Conservation (phyloP, 1,140 invertebrate genomes). For the Nomia melanderi region DNA sequence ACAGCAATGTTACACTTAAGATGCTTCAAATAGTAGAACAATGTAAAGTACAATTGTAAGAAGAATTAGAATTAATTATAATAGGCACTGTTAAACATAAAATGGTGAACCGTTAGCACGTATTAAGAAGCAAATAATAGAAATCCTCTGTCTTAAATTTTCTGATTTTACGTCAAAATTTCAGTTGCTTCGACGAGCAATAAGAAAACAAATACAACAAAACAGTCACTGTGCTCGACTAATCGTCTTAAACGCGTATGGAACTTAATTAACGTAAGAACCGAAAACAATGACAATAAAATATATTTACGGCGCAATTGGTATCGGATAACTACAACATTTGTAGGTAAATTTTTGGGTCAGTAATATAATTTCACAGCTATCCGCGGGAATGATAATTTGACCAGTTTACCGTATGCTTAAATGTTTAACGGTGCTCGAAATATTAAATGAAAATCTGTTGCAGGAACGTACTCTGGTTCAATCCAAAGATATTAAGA, state of each 20-base stretch:
- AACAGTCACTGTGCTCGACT: background rate
- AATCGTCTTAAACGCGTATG: background rate
- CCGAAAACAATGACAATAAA: constrained; percentile 1
- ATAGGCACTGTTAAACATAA: background rate
- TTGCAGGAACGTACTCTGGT: constrained; percentile 7
- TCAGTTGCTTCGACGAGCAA: background rate
- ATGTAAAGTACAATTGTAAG: background rate
- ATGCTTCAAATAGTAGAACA: background rate
- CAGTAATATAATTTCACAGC: background rate
- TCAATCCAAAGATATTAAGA: constrained; percentile 13
- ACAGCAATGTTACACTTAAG: too few relatives aligned
- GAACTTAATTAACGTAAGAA: background rate
- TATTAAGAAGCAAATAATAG: background rate
- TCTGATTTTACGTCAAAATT: background rate
- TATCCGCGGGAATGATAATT: background rate
- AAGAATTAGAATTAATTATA: background rate
- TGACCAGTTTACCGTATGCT: constrained; percentile 28
- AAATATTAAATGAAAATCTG: background rate
- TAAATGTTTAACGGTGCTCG: background rate
- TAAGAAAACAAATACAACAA: too few relatives aligned
- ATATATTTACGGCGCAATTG: constrained; percentile 37
- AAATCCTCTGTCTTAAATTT: too few relatives aligned
- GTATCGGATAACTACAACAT: constrained; percentile 4
- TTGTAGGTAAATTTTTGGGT: background rate
- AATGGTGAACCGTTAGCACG: background rate